Percentiles rank a stretch among this genome's conserved stretches.
Evolutionary conservation across 2,888 invertebrate genomes (phyloP).

Genomic region (Panzeria rudis): DNA sequence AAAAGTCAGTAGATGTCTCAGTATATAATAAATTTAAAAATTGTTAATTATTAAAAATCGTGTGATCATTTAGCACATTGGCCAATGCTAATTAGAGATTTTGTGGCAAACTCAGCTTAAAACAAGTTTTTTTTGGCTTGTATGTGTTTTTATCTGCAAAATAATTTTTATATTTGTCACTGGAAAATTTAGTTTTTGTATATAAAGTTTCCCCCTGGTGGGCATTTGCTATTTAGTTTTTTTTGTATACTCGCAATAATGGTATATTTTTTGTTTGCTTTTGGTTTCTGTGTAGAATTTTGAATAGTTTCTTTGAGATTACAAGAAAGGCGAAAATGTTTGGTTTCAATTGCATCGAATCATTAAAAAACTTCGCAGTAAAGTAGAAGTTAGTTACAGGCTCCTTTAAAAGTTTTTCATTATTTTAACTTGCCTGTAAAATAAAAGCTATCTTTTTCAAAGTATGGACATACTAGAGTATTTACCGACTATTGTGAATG

Average conservation of each 20-base stretch:
- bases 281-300: neutral
- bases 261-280: too few relatives aligned
- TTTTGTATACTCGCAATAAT: neutral
- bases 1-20: slow-evolving; percentile 9
- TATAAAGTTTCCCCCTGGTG: neutral
- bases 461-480: too few relatives aligned
- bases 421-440: too few relatives aligned
- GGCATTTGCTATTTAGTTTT: neutral
- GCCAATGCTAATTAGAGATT: slow-evolving; percentile 75
- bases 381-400: too few relatives aligned
- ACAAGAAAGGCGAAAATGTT: too few relatives aligned
- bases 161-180: neutral
- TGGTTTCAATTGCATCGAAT: too few relatives aligned
- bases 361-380: too few relatives aligned
- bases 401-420: too few relatives aligned
- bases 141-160: neutral
- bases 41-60: slow-evolving; percentile 78
- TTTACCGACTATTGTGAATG: too few relatives aligned
- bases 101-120: neutral
- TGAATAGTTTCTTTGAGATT: neutral
- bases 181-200: neutral
- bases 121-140: neutral
- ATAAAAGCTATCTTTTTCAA: too few relatives aligned
- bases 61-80: slow-evolving; percentile 81
- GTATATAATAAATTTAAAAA: slow-evolving; percentile 50